Evolutionary conservation across 2,113 vertebrate species (phyloP).

Genomic region (Corvus moneduloides): DNA sequence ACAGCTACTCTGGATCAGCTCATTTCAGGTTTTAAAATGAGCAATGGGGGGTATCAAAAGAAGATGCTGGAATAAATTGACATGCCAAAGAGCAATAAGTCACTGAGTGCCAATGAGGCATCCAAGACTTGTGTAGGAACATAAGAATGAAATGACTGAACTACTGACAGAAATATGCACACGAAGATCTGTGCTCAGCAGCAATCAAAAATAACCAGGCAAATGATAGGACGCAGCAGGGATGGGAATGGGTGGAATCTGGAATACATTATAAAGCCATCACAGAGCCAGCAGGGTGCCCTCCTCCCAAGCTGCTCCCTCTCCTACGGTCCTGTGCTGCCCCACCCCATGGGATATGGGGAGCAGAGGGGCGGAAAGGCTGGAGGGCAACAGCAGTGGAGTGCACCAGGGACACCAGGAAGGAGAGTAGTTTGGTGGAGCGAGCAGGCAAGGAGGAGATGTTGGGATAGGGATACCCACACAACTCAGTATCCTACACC

Average conservation of each 20-base stretch:
- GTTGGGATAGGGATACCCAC: neutral
- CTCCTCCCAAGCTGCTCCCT: accelerated
- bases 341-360: neutral
- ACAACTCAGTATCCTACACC: neutral
- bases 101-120: neutral
- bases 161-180: neutral
- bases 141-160: neutral
- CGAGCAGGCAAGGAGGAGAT: neutral
- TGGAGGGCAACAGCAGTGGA: neutral
- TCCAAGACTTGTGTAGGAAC: slow-evolving; percentile 25
- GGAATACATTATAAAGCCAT: neutral
- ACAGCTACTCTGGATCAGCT: neutral
- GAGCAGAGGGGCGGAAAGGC: neutral
- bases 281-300: neutral
- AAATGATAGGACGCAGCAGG: neutral
- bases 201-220: neutral
- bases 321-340: accelerated
- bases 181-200: neutral
- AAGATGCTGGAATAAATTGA: neutral
- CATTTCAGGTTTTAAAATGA: neutral
- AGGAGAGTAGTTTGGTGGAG: neutral
- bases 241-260: neutral
- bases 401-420: neutral
- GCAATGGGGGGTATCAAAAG: neutral
- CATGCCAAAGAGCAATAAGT: neutral